phyloP scores from a whole-genome alignment of 2,113 vertebrate species.

The Antidorcas marsupialis region DNA sequence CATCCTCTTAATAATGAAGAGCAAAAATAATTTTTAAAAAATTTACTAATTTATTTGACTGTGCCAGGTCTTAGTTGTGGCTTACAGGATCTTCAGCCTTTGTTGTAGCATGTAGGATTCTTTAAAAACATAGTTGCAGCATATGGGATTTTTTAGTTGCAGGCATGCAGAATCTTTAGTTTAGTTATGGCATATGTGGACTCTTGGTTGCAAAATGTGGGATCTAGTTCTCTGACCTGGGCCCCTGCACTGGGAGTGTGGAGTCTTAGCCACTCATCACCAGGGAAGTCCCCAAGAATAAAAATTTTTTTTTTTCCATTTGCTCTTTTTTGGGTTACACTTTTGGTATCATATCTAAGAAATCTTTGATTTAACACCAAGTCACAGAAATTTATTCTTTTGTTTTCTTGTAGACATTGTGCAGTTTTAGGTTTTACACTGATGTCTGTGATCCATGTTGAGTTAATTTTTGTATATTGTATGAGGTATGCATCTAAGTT shows the following conservation, averaged over 20 bases:
- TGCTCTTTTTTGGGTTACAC: not conserved
- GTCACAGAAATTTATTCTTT: not conserved
- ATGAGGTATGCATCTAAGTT: not conserved
- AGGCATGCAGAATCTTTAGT: not conserved
- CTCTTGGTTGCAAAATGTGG: not conserved
- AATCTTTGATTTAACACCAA: not conserved
- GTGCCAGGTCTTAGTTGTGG: not conserved
- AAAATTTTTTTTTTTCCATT: not conserved
- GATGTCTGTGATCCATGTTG: not conserved
- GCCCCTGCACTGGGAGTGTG: not conserved
- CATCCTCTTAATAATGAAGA: not conserved
- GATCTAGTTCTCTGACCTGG: not conserved
- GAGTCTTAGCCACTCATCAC: not conserved
- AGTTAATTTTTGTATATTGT: not conserved
- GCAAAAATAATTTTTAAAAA: not conserved
- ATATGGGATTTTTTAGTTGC: not conserved
- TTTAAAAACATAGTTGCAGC: not conserved
- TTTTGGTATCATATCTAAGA: not conserved
- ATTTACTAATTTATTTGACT: not conserved
- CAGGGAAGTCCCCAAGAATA: not conserved
- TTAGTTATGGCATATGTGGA: not conserved
- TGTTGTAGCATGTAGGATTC: not conserved
- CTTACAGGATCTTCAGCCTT: not conserved
- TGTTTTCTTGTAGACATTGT: not conserved
- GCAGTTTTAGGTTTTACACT: not conserved